These are phyloP conservation scores for Drosophila bunnanda DNA, from an alignment of 2,888 invertebrate species.

Conservation along the genomic window DNA sequence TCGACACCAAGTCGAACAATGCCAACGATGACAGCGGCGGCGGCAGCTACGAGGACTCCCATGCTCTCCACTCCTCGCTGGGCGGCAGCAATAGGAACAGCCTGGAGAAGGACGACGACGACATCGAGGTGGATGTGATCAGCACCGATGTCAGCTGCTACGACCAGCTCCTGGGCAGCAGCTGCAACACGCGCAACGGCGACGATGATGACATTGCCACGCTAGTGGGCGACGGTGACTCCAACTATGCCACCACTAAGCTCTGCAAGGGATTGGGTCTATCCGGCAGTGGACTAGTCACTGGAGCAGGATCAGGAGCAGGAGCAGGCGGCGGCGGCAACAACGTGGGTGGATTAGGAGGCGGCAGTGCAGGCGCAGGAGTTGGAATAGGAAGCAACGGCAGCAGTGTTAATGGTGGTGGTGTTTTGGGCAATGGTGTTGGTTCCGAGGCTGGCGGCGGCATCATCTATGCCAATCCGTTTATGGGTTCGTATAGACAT, in stretches of 20 bases:
- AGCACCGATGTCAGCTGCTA: slow-evolving; percentile 85
- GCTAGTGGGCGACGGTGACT: slow-evolving; percentile 79
- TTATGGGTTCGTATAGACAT: slow-evolving; percentile 84
- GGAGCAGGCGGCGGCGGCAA: slow-evolving; percentile 22
- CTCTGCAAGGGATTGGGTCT: slow-evolving; percentile 51
- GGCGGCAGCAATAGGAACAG: slow-evolving; percentile 84
- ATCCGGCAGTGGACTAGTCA: not conserved
- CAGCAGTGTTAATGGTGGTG: slow-evolving; percentile 30
- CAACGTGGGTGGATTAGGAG: not conserved
- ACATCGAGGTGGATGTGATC: slow-evolving; percentile 84
- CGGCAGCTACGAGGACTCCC: slow-evolving; percentile 84
- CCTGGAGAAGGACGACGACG: slow-evolving; percentile 84
- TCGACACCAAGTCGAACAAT: slow-evolving; percentile 82
- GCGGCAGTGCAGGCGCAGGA: slow-evolving; percentile 1
- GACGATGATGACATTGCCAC: slow-evolving; percentile 82
- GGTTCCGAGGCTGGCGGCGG: slow-evolving; percentile 74
- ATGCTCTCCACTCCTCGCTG: slow-evolving; percentile 83
- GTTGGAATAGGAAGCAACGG: slow-evolving; percentile 27
- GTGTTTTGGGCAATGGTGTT: slow-evolving; percentile 60
- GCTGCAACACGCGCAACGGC: slow-evolving; percentile 82
- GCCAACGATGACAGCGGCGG: slow-evolving; percentile 84
- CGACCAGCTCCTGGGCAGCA: slow-evolving; percentile 83
- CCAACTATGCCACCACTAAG: slow-evolving; percentile 58
- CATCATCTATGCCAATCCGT: slow-evolving; percentile 85
- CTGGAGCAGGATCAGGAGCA: slow-evolving; percentile 3